Base-by-base conservation (phyloP, 2,797 vertebrate species). In the Macrochelys suwanniensis region DNA sequence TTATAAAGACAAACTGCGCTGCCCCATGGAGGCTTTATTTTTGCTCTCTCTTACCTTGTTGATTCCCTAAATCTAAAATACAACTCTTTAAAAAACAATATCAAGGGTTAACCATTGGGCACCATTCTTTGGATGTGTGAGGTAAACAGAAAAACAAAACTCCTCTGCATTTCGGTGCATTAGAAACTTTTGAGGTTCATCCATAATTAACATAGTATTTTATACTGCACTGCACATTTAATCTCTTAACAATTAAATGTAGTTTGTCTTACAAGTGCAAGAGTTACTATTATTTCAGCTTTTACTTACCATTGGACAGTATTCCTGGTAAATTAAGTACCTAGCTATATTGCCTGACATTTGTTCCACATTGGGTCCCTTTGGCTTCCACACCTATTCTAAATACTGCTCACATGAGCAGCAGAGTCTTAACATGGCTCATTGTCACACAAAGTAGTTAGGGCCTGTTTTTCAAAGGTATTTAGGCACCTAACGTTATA, bases 141-240 rank as follows among this genome's bases (percentile, higher is more conserved):
- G 28, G 42, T 59, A 47, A 57, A 76, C 10, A 86, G 45, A 87
- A 76, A 45, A 91, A 81, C n/a, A 79, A 12, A 47, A 89, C 54
- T 53, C 12, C 10, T 53, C 7, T 28, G 53, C 91, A 92, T 89
- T 42, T 50, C 10, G 2, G 5, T 28, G 21, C 74, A 80, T 25
- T 31, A 92, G 28, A 95, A 91, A 80, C 6, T 92, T 95, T n/a
- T 76, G 49, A 33, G 92, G 59, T 49, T 78, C 45, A 87, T 42
- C 53, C 85, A 50, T 80, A 88, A 84, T 92, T 80, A 74, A 57
- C 33, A 45, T 92, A 76, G 28, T 90, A 71, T 42, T 42, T 89
- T 61, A 53, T 53, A 19, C 7, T n/a, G 17, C n/a, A 89, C 89
- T 90, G 65, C 82, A 88, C 1, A 1, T 31, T 23, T 91, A 53